Conservation (phyloP, 2,113 vertebrate genomes). For the Ranitomeya variabilis region DNA sequence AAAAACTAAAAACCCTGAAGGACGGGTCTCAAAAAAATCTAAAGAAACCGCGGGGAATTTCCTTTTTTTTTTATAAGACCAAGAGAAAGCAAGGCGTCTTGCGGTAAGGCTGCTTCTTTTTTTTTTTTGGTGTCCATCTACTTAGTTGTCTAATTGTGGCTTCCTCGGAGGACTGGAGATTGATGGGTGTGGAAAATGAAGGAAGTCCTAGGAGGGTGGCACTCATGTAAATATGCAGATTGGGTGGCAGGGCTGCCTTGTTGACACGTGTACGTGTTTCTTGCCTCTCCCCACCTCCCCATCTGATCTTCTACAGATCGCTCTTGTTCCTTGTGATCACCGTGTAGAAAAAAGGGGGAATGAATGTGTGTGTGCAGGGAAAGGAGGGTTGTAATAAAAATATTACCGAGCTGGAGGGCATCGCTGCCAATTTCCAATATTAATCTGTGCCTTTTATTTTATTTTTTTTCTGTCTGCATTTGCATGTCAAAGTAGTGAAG, state of each 20-base stretch:
- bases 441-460: conserved; percentile 68
- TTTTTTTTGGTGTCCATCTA: conserved; percentile 57
- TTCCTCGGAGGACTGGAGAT: conserved; percentile 63
- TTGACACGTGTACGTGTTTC: conserved; percentile 82
- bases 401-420: conserved; percentile 73
- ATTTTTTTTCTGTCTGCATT: conserved; percentile 77
- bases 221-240: conserved; percentile 77
- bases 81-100: conserved; percentile 68
- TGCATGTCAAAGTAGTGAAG: conserved; percentile 91
- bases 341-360: conserved; percentile 74
- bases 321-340: conserved; percentile 80
- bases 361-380: conserved; percentile 46
- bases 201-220: conserved; percentile 70
- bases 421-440: conserved; percentile 80
- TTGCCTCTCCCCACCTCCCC: conserved; percentile 69
- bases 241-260: conserved; percentile 69
- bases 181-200: conserved; percentile 63
- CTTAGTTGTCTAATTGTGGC: conserved; percentile 58
- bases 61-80: conserved; percentile 59
- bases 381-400: conserved; percentile 68
- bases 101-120: conserved; percentile 70
- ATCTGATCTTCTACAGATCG: conserved; percentile 88
- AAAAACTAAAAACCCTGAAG: conserved; percentile 75
- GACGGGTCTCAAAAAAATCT: conserved; percentile 72
- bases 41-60: conserved; percentile 71